Conservation (phyloP, 53 echinoderm and acorn worm species). For the Hippasteria phrygiana region DNA sequence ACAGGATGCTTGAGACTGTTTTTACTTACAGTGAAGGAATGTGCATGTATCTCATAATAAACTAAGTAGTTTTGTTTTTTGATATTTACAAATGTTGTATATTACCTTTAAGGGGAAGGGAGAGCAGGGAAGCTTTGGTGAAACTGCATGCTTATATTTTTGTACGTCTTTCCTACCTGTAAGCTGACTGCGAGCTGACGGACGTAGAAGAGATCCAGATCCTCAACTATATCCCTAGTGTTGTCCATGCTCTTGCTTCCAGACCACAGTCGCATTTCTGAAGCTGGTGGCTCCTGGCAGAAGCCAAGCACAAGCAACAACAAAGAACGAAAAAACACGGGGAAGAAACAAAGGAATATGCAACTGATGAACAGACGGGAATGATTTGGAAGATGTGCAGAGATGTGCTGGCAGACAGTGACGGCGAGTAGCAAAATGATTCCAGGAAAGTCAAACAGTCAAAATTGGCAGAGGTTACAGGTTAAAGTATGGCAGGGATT, state of each 20-base stretch:
- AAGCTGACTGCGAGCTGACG: constrained; percentile 88
- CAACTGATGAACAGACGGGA: constrained; percentile 7
- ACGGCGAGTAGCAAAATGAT: neutral
- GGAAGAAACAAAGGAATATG: neutral
- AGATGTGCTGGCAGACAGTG: neutral
- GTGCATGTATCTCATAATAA: no score
- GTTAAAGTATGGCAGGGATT: neutral
- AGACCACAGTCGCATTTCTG: constrained; percentile 57
- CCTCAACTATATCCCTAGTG: constrained; percentile 77
- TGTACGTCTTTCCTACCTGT: constrained; percentile 86
- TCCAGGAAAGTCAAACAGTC: neutral
- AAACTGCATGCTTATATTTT: no score
- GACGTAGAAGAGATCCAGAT: constrained; percentile 94
- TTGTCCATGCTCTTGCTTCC: constrained; percentile 58
- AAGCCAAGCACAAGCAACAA: neutral
- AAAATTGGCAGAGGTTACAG: neutral
- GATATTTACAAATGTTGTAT: no score
- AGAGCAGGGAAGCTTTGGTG: no score
- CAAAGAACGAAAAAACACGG: neutral
- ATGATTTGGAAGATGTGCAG: neutral
- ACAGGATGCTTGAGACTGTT: no score
- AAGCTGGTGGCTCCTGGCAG: constrained; percentile 41
- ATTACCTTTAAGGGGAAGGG: no score
- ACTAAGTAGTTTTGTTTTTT: no score
- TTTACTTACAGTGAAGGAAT: no score